These are phyloP conservation scores for Callospermophilus lateralis DNA, from an alignment of 2,113 vertebrate genomes.

Conservation along the genomic window DNA sequence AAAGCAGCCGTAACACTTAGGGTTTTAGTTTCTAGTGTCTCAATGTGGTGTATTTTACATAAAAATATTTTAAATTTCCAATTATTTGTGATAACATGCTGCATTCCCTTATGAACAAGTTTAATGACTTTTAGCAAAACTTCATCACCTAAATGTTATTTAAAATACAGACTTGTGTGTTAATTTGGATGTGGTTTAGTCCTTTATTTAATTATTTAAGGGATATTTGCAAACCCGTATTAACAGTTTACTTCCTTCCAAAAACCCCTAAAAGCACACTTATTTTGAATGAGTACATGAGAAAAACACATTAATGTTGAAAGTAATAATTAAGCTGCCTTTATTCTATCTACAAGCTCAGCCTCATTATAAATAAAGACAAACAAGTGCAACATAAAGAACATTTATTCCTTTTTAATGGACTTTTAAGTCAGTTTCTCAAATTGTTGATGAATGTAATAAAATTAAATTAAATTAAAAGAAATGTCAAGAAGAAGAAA, in stretches of 20 bases:
- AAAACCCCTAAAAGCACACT: constrained; percentile 81
- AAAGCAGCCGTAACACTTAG: constrained; percentile 65
- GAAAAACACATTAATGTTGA: constrained; percentile 78
- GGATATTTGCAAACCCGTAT: constrained; percentile 25
- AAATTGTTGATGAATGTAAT: constrained; percentile 86
- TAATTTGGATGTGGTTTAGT: constrained; percentile 47
- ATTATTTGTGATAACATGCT: constrained; percentile 51
- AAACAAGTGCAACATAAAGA: constrained; percentile 85
- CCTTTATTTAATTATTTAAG: constrained; percentile 81
- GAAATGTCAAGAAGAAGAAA: constrained; percentile 88
- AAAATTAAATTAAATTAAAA: constrained; percentile 88
- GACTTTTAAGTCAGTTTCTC: constrained; percentile 85
- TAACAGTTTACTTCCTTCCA: constrained; percentile 72
- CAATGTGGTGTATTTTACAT: constrained; percentile 52
- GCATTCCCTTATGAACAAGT: background rate
- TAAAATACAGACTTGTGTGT: constrained; percentile 49
- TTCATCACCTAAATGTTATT: constrained; percentile 60
- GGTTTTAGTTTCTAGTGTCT: constrained; percentile 63
- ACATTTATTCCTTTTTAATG: constrained; percentile 86
- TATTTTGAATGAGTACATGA: constrained; percentile 73
- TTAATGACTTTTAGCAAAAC: constrained; percentile 44
- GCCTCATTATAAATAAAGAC: constrained; percentile 88
- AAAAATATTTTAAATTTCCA: constrained; percentile 47
- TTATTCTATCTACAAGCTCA: constrained; percentile 73
- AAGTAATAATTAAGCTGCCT: constrained; percentile 84